Evolutionary conservation across 92 coral and sea anemone species (phyloP).

Genomic region (Porites rus): DNA sequence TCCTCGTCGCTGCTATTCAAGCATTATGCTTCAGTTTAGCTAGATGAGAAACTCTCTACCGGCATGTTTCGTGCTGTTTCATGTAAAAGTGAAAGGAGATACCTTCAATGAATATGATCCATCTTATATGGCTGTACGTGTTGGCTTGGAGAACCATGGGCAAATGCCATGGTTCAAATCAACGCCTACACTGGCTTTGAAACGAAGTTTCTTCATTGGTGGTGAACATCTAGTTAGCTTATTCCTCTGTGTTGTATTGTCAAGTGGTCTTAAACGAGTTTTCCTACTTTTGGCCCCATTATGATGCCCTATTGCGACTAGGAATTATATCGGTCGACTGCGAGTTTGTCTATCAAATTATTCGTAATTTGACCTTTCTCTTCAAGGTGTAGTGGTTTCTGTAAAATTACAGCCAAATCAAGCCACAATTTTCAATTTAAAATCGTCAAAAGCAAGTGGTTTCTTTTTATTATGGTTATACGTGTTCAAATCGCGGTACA

Average conservation of each 20-base stretch:
- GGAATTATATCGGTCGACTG: conserved; percentile 7
- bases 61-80: neutral
- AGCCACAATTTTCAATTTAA: neutral
- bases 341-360: conserved; percentile 10
- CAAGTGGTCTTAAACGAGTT: neutral
- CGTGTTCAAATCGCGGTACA: neutral
- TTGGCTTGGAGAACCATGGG: neutral
- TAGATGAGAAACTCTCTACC: neutral
- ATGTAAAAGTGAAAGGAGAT: conserved; percentile 24
- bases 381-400: neutral
- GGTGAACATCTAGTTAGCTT: neutral
- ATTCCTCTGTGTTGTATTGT: neutral
- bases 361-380: conserved; percentile 37
- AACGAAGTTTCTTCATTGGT: neutral
- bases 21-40: neutral
- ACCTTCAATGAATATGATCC: neutral
- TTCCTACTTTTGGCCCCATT: neutral
- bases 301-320: conserved; percentile 1
- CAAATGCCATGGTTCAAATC: neutral
- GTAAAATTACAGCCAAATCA: neutral
- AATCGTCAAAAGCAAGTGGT: neutral
- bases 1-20: neutral
- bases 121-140: neutral
- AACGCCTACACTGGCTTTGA: conserved; percentile 19
- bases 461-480: neutral